Conservation (phyloP, 2,113 vertebrate species). For the Rhea americana region DNA sequence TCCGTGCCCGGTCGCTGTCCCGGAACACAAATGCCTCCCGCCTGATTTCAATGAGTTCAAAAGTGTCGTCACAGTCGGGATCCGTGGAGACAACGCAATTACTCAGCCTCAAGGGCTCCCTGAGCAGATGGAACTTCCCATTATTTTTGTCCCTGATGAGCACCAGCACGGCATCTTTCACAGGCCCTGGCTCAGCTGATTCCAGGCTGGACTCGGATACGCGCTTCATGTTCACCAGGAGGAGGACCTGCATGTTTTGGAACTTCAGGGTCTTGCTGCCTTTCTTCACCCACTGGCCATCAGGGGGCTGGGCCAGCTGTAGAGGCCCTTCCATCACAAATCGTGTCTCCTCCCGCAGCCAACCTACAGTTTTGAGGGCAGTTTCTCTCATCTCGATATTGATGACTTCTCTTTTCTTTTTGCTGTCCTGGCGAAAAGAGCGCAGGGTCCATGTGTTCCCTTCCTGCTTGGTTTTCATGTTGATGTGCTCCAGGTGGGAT, state of each 20-base stretch:
- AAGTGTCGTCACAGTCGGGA: slow-evolving; percentile 87
- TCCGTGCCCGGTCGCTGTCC: slow-evolving; percentile 85
- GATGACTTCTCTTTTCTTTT: slow-evolving; percentile 88
- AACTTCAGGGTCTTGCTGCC: slow-evolving; percentile 92
- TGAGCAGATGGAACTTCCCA: slow-evolving; percentile 87
- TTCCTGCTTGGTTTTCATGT: slow-evolving; percentile 93
- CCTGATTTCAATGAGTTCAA: slow-evolving; percentile 90
- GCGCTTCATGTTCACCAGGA: slow-evolving; percentile 83
- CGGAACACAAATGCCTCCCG: slow-evolving; percentile 89
- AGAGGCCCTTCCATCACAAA: slow-evolving; percentile 91
- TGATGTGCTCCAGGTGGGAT: slow-evolving; percentile 93
- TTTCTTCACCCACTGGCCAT: slow-evolving; percentile 91
- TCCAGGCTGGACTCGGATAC: slow-evolving; percentile 66
- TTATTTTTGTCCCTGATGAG: slow-evolving; percentile 92
- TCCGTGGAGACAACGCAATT: slow-evolving; percentile 89
- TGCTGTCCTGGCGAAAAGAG: slow-evolving; percentile 90
- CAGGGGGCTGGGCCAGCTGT: slow-evolving; percentile 87
- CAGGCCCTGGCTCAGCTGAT: slow-evolving; percentile 66
- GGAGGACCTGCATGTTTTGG: slow-evolving; percentile 88
- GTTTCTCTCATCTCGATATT: slow-evolving; percentile 91
- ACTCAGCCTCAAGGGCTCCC: slow-evolving; percentile 87
- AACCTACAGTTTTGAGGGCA: slow-evolving; percentile 87
- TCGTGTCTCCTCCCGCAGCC: slow-evolving; percentile 86
- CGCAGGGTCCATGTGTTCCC: slow-evolving; percentile 88
- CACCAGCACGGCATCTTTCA: slow-evolving; percentile 86